Conservation (phyloP, 1,140 invertebrate genomes). For the Semibalanus balanoides region DNA sequence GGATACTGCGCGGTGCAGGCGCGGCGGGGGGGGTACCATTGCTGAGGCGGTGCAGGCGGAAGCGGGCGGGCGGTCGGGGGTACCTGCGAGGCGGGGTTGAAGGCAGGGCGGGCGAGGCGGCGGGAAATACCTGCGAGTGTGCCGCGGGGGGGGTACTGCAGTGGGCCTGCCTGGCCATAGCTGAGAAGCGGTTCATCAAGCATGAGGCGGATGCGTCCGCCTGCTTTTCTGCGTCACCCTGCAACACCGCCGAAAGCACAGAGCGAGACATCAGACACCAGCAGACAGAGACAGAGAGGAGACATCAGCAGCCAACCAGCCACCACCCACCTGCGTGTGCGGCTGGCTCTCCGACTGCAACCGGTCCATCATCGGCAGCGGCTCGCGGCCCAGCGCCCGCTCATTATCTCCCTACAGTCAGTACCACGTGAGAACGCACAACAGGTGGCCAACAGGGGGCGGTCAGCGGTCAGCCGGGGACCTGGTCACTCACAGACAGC, state of each 20-base stretch:
- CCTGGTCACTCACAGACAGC: too few relatives aligned
- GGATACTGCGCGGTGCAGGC: too few relatives aligned
- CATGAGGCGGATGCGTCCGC: constrained; percentile 15
- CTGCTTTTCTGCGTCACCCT: constrained; percentile 17
- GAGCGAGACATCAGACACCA: neutral
- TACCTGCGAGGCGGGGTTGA: too few relatives aligned
- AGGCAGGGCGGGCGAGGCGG: too few relatives aligned
- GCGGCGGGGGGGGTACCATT: too few relatives aligned
- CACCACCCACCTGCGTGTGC: constrained; percentile 50
- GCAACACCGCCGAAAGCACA: neutral
- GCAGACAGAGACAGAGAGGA: neutral
- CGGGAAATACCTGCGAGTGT: neutral
- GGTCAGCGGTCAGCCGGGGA: too few relatives aligned
- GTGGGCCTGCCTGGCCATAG: too few relatives aligned
- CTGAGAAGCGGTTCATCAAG: constrained; percentile 11
- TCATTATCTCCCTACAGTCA: constrained; percentile 49
- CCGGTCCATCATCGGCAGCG: constrained; percentile 72
- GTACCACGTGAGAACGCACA: too few relatives aligned
- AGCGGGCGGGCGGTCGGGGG: too few relatives aligned
- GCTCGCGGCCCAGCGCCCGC: constrained; percentile 45
- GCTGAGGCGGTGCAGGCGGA: too few relatives aligned
- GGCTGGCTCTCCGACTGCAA: constrained; percentile 53
- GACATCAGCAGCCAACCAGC: neutral
- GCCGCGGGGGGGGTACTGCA: too few relatives aligned
- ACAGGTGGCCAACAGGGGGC: too few relatives aligned